Evolutionary conservation across 2,113 vertebrate genomes (phyloP).

Genomic region (Leiothrix lutea): DNA sequence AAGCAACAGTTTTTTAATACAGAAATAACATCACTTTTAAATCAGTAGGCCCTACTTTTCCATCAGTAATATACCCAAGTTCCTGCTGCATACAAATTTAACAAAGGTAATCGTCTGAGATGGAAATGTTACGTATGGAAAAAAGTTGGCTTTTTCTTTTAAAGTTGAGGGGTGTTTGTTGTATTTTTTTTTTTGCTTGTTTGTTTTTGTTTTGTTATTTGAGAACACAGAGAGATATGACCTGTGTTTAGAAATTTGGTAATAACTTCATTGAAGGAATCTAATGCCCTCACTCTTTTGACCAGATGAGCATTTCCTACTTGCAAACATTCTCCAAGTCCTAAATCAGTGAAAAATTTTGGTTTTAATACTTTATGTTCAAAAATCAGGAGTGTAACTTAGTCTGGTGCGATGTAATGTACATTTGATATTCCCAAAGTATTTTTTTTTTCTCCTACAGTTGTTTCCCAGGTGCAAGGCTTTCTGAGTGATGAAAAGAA

Average conservation of each 20-base stretch:
- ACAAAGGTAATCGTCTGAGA: neutral
- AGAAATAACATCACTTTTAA: neutral
- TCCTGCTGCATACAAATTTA: neutral
- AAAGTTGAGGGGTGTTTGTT: rapidly evolving
- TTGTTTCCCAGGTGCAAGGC: neutral
- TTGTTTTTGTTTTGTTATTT: neutral
- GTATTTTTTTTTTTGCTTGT: neutral
- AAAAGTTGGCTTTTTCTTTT: rapidly evolving
- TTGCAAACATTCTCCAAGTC: neutral
- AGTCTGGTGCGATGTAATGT: neutral
- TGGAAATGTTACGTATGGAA: neutral
- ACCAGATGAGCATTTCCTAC: neutral
- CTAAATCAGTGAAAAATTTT: neutral
- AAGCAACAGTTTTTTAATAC: neutral
- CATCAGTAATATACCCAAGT: neutral
- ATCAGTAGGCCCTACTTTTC: neutral
- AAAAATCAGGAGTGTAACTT: neutral
- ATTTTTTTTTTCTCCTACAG: neutral
- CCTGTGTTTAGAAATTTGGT: neutral
- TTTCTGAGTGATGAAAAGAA: neutral
- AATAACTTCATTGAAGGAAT: neutral
- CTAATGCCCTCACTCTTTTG: neutral
- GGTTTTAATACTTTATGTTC: neutral
- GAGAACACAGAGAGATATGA: neutral
- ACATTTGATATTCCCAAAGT: neutral